These are phyloP conservation scores for Nansenia antarctica DNA, from an alignment of 2,113 vertebrate genomes.

Conservation along the genomic window DNA sequence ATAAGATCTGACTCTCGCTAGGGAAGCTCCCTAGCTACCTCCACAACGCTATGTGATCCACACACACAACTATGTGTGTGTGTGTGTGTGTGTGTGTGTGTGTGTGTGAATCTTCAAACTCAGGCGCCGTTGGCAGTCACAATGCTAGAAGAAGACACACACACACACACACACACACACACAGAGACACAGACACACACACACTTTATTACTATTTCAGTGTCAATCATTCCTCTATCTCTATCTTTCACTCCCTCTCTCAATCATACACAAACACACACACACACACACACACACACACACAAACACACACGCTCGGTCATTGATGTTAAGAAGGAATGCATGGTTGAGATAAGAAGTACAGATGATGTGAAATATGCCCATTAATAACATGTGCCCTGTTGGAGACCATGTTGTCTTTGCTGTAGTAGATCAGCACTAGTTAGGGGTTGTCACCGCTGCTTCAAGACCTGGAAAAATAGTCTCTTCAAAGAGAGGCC, in stretches of 20 bases:
- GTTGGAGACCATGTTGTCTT: conserved; percentile 34
- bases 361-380: conserved; percentile 31
- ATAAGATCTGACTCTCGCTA: too few species aligned
- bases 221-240: too few species aligned
- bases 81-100: too few species aligned
- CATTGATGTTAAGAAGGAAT: background rate
- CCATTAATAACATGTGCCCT: conserved; percentile 22
- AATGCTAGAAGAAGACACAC: background rate
- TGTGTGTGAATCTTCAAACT: too few species aligned
- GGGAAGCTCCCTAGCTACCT: too few species aligned
- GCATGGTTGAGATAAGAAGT: conserved; percentile 22
- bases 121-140: too few species aligned
- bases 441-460: conserved; percentile 19
- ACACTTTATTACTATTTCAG: too few species aligned
- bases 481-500: background rate
- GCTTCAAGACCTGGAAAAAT: background rate
- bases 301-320: background rate
- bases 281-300: background rate
- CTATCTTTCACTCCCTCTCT: too few species aligned
- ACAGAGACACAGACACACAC: background rate
- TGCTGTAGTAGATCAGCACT: conserved; percentile 36
- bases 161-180: background rate
- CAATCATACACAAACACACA: background rate
- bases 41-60: too few species aligned
- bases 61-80: too few species aligned